These are phyloP conservation scores for Macrotus californicus DNA, from an alignment of 2,113 vertebrate species.

Conservation along the genomic window DNA sequence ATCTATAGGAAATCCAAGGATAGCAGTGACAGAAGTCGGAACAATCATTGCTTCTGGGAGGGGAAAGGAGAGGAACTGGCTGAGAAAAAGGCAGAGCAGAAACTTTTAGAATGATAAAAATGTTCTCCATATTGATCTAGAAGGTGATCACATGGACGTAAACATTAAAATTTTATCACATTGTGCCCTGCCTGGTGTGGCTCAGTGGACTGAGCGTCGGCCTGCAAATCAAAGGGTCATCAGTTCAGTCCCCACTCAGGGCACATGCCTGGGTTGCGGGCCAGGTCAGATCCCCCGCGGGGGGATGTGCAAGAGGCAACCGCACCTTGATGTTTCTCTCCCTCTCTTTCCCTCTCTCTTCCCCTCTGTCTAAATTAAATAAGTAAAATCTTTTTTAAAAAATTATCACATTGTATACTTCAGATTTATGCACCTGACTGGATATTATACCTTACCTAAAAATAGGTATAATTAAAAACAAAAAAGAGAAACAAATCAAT, in stretches of 20 bases:
- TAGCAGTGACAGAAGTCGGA: neutral
- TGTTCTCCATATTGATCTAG: neutral
- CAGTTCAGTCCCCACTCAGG: no score
- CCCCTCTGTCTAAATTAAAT: no score
- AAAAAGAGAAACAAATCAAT: slow-evolving; percentile 12
- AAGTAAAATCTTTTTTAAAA: no score
- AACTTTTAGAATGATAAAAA: neutral
- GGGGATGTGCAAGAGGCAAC: no score
- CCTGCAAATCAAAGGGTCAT: no score
- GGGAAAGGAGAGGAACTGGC: neutral
- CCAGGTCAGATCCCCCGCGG: no score
- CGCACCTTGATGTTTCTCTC: no score
- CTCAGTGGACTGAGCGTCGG: no score
- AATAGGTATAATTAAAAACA: neutral
- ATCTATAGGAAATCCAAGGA: neutral
- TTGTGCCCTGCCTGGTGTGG: no score
- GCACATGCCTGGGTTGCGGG: no score
- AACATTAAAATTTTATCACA: neutral
- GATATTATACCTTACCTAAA: neutral
- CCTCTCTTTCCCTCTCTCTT: no score
- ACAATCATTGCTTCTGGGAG: neutral
- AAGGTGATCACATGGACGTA: neutral
- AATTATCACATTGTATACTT: no score
- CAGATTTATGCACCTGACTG: neutral
- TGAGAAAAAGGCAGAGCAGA: neutral